phyloP scores from a whole-genome alignment of 2,797 vertebrate genomes.

The Hypotaenidia philippensis region DNA sequence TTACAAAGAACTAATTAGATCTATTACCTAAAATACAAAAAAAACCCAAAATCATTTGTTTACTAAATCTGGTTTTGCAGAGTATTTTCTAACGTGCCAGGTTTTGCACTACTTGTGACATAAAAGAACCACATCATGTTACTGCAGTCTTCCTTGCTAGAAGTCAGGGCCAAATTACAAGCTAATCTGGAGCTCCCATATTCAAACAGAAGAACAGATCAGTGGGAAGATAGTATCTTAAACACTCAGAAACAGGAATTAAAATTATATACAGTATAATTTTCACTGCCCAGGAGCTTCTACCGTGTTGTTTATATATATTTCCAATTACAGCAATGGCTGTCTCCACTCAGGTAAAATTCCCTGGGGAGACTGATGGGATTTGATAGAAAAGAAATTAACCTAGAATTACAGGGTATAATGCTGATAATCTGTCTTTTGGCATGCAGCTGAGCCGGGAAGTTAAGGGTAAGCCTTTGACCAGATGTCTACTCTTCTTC shows the following conservation, averaged over 20 bases:
- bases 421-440: constrained; percentile 7
- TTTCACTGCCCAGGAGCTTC: neutral
- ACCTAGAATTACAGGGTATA: constrained; percentile 34
- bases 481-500: constrained; percentile 25
- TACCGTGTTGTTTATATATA: neutral
- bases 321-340: neutral
- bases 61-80: neutral
- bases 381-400: constrained; percentile 37
- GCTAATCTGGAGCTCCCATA: neutral
- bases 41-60: neutral
- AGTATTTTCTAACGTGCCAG: neutral
- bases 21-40: neutral
- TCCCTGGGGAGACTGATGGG: neutral
- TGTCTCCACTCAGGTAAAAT: neutral
- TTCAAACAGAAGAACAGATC: neutral
- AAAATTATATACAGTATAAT: neutral
- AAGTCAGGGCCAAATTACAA: neutral
- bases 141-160: neutral
- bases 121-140: neutral
- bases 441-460: neutral
- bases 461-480: constrained; percentile 32
- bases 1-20: neutral
- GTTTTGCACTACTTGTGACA: neutral
- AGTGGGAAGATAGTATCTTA: neutral
- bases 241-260: neutral